These are phyloP conservation scores for Euproctis similis DNA, from an alignment of 2,888 invertebrate species.

Conservation along the genomic window DNA sequence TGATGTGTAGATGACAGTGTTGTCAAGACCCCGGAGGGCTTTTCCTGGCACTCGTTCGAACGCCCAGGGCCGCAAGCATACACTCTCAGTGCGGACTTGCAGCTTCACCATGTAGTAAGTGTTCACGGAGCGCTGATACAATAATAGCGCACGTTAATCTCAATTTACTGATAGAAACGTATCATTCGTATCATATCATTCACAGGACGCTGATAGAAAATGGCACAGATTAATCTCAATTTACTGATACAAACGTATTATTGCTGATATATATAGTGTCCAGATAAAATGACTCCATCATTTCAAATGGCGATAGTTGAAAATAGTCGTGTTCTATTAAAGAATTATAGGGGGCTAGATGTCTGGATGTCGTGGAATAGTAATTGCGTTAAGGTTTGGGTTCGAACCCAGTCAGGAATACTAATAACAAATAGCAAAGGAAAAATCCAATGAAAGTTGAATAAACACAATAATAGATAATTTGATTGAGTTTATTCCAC, in stretches of 20 bases:
- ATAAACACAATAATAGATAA: too few species aligned
- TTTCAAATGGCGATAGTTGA: constrained; percentile 13
- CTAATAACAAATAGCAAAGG: too few species aligned
- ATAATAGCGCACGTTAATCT: constrained; percentile 20
- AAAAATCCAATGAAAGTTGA: too few species aligned
- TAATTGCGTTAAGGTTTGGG: too few species aligned
- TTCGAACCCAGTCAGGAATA: too few species aligned
- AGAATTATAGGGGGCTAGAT: constrained; percentile 11
- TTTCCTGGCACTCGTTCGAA: constrained; percentile 96
- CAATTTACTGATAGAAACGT: constrained; percentile 7
- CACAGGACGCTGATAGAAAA: constrained; percentile 68
- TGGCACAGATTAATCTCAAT: constrained; percentile 18
- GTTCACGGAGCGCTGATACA: constrained; percentile 78
- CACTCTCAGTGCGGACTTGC: constrained; percentile 91
- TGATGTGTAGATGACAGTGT: constrained; percentile 93
- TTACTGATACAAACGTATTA: constrained; percentile 10
- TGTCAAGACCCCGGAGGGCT: constrained; percentile 91
- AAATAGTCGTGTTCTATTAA: constrained; percentile 21
- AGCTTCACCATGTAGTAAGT: constrained; percentile 97
- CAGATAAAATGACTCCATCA: constrained; percentile 18
- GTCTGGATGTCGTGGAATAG: too few species aligned
- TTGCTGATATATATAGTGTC: constrained; percentile 22
- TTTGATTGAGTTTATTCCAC: too few species aligned
- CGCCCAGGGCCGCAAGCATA: constrained; percentile 93
- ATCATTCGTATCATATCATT: too few species aligned